These are phyloP conservation scores for Onychostruthus taczanowskii DNA, from an alignment of 2,113 vertebrate species.

Conservation along the genomic window DNA sequence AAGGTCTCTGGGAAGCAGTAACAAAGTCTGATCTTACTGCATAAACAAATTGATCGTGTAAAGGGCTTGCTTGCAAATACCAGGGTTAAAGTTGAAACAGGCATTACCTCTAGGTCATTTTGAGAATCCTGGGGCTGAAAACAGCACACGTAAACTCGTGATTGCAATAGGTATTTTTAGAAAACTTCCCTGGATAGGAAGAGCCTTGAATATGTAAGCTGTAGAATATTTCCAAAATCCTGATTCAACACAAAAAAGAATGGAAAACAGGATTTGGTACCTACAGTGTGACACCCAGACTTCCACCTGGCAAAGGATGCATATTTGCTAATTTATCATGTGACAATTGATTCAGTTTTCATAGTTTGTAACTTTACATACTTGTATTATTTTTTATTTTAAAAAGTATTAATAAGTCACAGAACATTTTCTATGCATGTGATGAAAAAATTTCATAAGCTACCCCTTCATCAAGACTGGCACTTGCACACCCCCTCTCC, in stretches of 20 bases:
- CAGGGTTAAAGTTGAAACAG: conserved; percentile 55
- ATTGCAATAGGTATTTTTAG: background rate
- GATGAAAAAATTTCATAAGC: background rate
- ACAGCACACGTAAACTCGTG: background rate
- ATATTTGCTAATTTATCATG: background rate
- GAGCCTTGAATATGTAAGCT: background rate
- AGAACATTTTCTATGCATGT: background rate
- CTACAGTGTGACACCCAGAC: background rate
- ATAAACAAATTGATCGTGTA: conserved; percentile 57
- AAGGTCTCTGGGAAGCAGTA: conserved; percentile 41
- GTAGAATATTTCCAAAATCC: background rate
- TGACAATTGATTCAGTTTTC: background rate
- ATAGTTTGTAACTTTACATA: background rate
- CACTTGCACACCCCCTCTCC: background rate
- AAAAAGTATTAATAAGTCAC: background rate
- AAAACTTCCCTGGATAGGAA: background rate
- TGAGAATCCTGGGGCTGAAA: background rate
- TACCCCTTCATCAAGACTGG: background rate
- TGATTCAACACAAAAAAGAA: background rate
- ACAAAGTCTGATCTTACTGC: conserved; percentile 56
- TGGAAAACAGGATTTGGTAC: background rate
- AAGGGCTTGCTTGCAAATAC: conserved; percentile 47
- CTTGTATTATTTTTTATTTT: background rate
- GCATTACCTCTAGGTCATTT: conserved; percentile 39
- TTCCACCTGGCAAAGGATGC: background rate